phyloP scores from a whole-genome alignment of 2,113 vertebrate genomes.

The Cyprinus carpio region DNA sequence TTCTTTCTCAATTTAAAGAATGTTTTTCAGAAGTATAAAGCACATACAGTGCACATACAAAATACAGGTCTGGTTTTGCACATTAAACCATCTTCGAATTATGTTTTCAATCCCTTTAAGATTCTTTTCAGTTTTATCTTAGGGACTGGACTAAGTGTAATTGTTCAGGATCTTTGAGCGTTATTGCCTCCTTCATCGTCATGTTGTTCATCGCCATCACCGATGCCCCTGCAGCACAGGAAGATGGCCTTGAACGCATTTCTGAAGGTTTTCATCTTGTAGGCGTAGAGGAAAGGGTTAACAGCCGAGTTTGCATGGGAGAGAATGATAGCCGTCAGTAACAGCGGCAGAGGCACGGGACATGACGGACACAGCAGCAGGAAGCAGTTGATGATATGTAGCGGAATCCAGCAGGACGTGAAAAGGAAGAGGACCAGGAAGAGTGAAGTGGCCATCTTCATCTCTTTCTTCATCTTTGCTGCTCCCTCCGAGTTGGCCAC shows the following conservation, averaged over 20 bases:
- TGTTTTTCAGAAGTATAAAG: background rate
- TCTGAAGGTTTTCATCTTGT: constrained; percentile 77
- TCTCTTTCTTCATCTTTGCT: constrained; percentile 61
- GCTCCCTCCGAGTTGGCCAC: constrained; percentile 35
- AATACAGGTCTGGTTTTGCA: background rate
- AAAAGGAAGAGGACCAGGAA: constrained; percentile 78
- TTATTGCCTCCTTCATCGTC: constrained; percentile 9
- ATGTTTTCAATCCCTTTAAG: background rate
- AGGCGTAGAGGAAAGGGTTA: constrained; percentile 78
- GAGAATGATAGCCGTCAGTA: constrained; percentile 73
- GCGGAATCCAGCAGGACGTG: constrained; percentile 77
- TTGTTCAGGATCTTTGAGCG: constrained; percentile 7
- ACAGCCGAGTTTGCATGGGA: constrained; percentile 78
- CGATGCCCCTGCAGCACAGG: constrained; percentile 60
- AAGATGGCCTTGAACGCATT: constrained; percentile 76
- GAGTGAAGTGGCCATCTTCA: constrained; percentile 70
- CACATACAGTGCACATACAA: background rate
- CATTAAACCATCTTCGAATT: background rate
- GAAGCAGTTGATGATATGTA: constrained; percentile 79
- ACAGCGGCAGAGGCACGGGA: constrained; percentile 69
- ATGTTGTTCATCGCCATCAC: constrained; percentile 38
- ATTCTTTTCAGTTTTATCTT: background rate
- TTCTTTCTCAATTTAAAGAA: background rate
- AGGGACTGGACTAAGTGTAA: background rate
- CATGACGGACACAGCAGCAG: constrained; percentile 72